Percentiles rank a stretch among this genome's conserved stretches.
Evolutionary conservation across 1,140 invertebrate genomes (phyloP).

Genomic region (Aphis craccivora): DNA sequence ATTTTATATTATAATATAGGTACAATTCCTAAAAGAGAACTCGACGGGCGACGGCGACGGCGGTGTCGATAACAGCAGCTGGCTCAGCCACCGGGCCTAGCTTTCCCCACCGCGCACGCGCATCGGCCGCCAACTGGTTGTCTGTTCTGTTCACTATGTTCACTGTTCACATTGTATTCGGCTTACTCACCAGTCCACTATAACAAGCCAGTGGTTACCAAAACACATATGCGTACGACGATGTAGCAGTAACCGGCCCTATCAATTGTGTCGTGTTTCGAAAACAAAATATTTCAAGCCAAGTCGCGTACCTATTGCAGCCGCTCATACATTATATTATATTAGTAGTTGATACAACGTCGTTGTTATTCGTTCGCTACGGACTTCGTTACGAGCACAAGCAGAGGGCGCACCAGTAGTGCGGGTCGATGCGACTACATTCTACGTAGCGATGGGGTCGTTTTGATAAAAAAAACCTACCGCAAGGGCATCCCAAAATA

Average conservation of each 20-base stretch:
- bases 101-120: conserved; percentile 51
- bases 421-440: conserved; percentile 40
- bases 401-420: conserved; percentile 26
- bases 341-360: background rate
- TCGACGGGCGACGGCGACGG: background rate
- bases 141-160: conserved; percentile 35
- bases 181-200: conserved; percentile 52
- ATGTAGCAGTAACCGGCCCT: background rate
- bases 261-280: background rate
- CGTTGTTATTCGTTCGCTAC: background rate
- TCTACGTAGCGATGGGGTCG: conserved; percentile 48
- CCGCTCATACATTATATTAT: background rate
- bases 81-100: conserved; percentile 32
- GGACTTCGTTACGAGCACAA: background rate
- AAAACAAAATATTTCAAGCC: background rate
- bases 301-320: background rate
- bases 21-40: conserved; percentile 23
- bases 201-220: conserved; percentile 13
- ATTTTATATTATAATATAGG: background rate
- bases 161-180: conserved; percentile 50
- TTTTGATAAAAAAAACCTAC: conserved; percentile 45
- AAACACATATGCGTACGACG: background rate
- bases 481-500: conserved; percentile 45
- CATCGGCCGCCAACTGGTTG: conserved; percentile 41
- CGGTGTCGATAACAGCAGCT: background rate